These are phyloP conservation scores for Chionoecetes opilio DNA, from an alignment of 1,140 invertebrate species.

Conservation along the genomic window DNA sequence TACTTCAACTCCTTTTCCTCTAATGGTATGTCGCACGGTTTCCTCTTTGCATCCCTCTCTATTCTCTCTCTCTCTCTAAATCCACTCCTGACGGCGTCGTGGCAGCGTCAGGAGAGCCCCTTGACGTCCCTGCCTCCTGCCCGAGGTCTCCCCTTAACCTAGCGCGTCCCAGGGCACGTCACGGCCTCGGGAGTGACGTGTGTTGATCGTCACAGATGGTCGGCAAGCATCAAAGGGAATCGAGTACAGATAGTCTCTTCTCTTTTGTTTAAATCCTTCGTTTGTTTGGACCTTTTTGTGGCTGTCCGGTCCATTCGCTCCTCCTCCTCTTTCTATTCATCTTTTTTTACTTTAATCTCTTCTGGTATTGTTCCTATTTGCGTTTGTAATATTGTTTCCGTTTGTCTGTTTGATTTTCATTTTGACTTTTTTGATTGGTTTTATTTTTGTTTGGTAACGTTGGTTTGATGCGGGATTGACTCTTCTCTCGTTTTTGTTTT, in stretches of 20 bases:
- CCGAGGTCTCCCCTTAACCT: neutral
- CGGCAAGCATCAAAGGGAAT: neutral
- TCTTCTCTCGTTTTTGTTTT: neutral
- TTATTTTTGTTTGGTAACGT: neutral
- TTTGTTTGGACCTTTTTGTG: neutral
- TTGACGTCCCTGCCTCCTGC: neutral
- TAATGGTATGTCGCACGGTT: no score
- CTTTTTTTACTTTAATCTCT: no score
- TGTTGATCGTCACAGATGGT: conserved; percentile 27
- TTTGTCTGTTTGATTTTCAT: neutral
- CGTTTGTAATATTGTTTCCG: neutral
- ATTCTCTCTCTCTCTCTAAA: no score
- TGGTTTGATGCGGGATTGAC: neutral
- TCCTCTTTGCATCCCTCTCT: no score
- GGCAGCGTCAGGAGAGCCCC: neutral
- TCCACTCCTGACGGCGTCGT: neutral
- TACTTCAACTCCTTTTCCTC: no score
- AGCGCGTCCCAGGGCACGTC: neutral
- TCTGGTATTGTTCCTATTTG: no score
- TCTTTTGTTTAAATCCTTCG: neutral
- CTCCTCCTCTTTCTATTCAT: neutral
- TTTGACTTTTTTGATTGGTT: neutral
- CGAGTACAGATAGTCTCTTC: neutral
- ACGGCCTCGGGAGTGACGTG: neutral
- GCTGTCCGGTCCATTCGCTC: neutral